Evolutionary conservation across 2,797 vertebrate species (phyloP).

Genomic region (Melanotaenia boesemani): DNA sequence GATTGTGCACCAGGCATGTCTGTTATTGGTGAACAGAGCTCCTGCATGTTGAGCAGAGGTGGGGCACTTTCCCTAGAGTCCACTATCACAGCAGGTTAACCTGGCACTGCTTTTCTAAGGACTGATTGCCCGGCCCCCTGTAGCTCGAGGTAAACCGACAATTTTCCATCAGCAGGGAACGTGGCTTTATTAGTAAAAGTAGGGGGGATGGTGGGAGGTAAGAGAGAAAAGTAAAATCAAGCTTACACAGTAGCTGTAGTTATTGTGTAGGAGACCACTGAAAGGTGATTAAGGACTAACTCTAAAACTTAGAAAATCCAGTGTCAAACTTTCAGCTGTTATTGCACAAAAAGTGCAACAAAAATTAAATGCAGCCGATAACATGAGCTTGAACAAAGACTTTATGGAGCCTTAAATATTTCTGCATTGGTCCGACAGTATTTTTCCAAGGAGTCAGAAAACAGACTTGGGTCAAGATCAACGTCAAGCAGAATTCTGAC

Average conservation of each 20-base stretch:
- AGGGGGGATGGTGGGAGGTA: slow-evolving; percentile 56
- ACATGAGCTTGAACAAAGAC: slow-evolving; percentile 7
- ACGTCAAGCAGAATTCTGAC: slow-evolving; percentile 68
- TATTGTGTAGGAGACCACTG: slow-evolving; percentile 41
- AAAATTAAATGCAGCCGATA: background rate
- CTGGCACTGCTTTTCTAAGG: slow-evolving; percentile 94
- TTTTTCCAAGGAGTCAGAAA: slow-evolving; percentile 28
- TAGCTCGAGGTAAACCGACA: slow-evolving; percentile 92
- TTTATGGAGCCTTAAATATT: slow-evolving; percentile 3
- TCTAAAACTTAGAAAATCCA: slow-evolving; percentile 1
- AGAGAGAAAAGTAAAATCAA: slow-evolving; percentile 76
- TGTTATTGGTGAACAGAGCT: slow-evolving; percentile 88
- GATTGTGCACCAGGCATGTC: slow-evolving; percentile 84
- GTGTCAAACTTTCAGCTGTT: background rate
- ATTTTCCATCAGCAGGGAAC: slow-evolving; percentile 92
- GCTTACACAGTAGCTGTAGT: slow-evolving; percentile 64
- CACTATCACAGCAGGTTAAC: slow-evolving; percentile 94
- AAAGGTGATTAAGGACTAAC: slow-evolving; percentile 42
- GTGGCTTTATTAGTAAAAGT: slow-evolving; percentile 90
- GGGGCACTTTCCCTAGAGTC: slow-evolving; percentile 88
- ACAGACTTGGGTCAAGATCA: slow-evolving; percentile 36
- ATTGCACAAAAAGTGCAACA: slow-evolving; percentile 19
- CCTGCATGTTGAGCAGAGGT: slow-evolving; percentile 89
- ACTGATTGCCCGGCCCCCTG: slow-evolving; percentile 89
- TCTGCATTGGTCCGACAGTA: slow-evolving; percentile 25